phyloP scores from a whole-genome alignment of 2,797 vertebrate genomes.

The Gastrophryne carolinensis region DNA sequence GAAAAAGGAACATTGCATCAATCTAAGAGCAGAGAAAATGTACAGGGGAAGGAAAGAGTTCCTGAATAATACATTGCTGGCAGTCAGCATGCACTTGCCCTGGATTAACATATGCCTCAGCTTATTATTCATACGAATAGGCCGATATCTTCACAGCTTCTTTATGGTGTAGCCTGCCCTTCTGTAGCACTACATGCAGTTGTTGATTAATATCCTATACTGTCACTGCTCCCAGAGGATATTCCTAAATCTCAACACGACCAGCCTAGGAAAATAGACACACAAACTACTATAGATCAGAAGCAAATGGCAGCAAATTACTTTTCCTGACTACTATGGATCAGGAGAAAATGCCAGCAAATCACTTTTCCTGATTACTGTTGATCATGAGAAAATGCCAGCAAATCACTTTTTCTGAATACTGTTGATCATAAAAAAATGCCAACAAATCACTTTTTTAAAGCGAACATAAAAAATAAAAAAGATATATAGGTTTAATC shows the following conservation, averaged over 20 bases:
- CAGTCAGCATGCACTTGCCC: constrained; percentile 21
- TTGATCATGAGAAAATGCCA: too few species aligned
- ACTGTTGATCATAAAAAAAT: too few species aligned
- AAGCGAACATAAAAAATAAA: too few species aligned
- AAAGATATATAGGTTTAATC: too few species aligned
- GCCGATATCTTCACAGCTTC: constrained; percentile 5
- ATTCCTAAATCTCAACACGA: constrained; percentile 36
- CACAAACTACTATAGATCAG: too few species aligned
- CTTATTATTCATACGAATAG: constrained; percentile 37
- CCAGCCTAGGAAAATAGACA: constrained; percentile 15
- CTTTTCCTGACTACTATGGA: too few species aligned
- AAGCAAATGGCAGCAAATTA: too few species aligned
- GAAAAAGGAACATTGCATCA: constrained; percentile 29
- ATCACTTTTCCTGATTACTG: too few species aligned
- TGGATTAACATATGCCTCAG: constrained; percentile 22
- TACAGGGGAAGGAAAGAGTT: constrained; percentile 9
- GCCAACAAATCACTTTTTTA: too few species aligned
- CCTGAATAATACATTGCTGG: constrained; percentile 31
- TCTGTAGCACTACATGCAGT: constrained; percentile 20
- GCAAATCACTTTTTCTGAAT: too few species aligned
- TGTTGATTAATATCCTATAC: constrained; percentile 41
- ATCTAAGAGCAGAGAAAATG: constrained; percentile 12
- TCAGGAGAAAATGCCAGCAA: too few species aligned
- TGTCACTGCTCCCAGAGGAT: constrained; percentile 26
- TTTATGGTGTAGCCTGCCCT: constrained; percentile 32